Evolutionary conservation across 2,888 invertebrate genomes (phyloP).

Genomic region (Pyrocoelia pectoralis): DNA sequence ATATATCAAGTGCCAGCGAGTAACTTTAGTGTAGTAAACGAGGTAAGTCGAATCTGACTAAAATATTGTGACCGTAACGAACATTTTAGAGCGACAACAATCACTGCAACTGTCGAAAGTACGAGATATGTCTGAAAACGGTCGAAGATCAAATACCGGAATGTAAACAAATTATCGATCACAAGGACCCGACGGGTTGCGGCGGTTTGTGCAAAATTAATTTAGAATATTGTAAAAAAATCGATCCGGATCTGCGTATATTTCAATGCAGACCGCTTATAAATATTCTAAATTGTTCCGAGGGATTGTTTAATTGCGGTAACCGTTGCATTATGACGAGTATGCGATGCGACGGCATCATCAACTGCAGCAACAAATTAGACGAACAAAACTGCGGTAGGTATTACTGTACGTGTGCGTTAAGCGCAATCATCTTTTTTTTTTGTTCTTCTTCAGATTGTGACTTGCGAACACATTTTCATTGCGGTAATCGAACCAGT

Average conservation of each 20-base stretch:
- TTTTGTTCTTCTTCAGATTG: too few relatives aligned
- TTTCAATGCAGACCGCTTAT: conserved; percentile 66
- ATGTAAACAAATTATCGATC: conserved; percentile 50
- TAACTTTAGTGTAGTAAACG: too few relatives aligned
- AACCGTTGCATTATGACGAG: conserved; percentile 72
- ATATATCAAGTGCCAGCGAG: too few relatives aligned
- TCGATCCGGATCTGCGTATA: conserved; percentile 64
- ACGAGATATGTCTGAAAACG: conserved; percentile 53
- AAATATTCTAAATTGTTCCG: conserved; percentile 66
- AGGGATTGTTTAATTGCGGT: conserved; percentile 75
- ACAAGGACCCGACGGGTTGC: conserved; percentile 64
- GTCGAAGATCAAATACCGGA: conserved; percentile 48
- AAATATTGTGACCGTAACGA: too few relatives aligned
- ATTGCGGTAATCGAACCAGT: conserved; percentile 76
- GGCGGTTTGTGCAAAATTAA: conserved; percentile 71
- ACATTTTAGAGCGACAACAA: too few relatives aligned
- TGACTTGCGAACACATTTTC: conserved; percentile 72
- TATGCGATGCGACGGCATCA: conserved; percentile 74
- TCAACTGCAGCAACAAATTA: conserved; percentile 77
- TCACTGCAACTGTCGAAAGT: conserved; percentile 41
- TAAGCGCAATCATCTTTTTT: too few relatives aligned
- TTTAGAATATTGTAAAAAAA: conserved; percentile 69
- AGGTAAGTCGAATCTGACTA: too few relatives aligned
- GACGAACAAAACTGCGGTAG: conserved; percentile 79
- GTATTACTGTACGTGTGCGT: too few relatives aligned